These are phyloP conservation scores for Erpobdella octoculata DNA, from an alignment of 2,888 invertebrate species.

Conservation along the genomic window DNA sequence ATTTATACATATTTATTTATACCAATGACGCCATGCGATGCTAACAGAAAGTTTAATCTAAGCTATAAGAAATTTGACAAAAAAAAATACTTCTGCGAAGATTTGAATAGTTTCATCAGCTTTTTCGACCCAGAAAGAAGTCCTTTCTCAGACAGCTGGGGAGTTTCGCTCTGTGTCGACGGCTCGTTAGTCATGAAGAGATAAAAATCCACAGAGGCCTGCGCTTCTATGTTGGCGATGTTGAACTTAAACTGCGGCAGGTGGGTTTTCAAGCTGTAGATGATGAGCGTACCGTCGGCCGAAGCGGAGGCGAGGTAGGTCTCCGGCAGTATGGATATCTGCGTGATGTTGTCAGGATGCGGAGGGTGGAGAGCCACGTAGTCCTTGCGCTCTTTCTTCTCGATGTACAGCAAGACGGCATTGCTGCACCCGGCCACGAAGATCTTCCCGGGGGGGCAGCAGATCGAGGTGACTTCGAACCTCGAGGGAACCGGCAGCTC, in stretches of 20 bases:
- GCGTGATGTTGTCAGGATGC: conserved; percentile 69
- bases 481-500: conserved; percentile 48
- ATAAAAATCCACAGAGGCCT: conserved; percentile 24
- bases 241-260: conserved; percentile 16
- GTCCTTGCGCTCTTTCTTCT: conserved; percentile 21
- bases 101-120: not conserved
- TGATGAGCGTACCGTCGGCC: conserved; percentile 69
- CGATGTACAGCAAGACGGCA: conserved; percentile 30
- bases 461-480: conserved; percentile 57
- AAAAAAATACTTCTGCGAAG: not conserved
- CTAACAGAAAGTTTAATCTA: no score
- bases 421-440: conserved; percentile 73
- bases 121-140: not conserved
- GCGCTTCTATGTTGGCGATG: not conserved
- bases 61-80: not conserved
- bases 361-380: conserved; percentile 40
- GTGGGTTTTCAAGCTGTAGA: conserved; percentile 64
- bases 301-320: conserved; percentile 57
- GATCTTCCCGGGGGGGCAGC: conserved; percentile 59
- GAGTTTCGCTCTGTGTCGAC: not conserved
- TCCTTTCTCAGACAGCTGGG: not conserved
- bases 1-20: no score
- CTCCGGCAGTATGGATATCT: conserved; percentile 57
- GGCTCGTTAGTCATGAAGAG: not conserved
- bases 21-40: no score